Evolutionary conservation across 2,797 vertebrate species (phyloP).

Genomic region (Eidolon dupreanum): DNA sequence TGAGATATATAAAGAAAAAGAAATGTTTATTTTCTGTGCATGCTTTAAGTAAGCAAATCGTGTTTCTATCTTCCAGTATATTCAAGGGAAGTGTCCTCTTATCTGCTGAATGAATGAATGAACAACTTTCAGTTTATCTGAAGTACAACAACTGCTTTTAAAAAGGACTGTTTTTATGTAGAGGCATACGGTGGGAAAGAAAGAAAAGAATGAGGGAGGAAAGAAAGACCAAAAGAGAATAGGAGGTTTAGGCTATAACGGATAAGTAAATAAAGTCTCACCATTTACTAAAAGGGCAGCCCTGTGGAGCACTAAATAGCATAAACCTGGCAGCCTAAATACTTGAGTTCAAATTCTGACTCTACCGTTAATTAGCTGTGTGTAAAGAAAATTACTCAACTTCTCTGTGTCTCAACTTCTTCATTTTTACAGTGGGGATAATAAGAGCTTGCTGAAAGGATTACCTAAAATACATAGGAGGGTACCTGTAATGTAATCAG

Average conservation of each 20-base stretch:
- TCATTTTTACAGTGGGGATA: background rate
- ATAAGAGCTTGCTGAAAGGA: background rate
- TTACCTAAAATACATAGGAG: background rate
- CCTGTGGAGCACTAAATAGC: background rate
- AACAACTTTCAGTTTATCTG: background rate
- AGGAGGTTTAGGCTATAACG: background rate
- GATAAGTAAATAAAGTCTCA: background rate
- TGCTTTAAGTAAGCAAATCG: constrained; percentile 4
- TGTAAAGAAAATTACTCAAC: background rate
- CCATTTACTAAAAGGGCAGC: background rate
- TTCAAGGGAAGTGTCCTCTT: background rate
- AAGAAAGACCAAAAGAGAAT: background rate
- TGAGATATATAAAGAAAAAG: background rate
- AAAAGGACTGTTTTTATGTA: background rate
- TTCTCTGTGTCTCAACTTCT: background rate
- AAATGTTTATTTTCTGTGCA: background rate
- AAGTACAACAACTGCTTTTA: background rate
- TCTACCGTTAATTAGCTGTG: background rate
- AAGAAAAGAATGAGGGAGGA: background rate
- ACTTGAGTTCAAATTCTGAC: background rate
- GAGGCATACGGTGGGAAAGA: background rate
- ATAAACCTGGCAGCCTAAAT: background rate
- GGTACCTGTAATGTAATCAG: background rate
- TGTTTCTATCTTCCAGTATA: background rate
- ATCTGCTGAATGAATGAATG: background rate